A percentile compares a stretch with the other conserved stretches of the same genome.
Conservation (phyloP, 2,113 vertebrate species). For the Genyomyrus donnyi region DNA sequence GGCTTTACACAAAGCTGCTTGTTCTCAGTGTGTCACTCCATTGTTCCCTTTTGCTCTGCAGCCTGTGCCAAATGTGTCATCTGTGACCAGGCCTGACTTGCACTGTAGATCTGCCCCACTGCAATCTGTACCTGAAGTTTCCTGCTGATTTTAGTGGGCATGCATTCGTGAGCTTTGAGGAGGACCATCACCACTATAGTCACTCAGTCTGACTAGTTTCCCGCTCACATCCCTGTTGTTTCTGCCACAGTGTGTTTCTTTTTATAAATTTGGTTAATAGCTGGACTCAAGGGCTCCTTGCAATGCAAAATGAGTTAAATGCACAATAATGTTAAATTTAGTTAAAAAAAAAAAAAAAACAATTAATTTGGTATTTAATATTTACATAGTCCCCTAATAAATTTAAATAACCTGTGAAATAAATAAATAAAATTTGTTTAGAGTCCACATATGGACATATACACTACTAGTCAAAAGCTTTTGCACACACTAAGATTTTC, state of each 20-base stretch:
- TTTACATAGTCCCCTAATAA: background rate
- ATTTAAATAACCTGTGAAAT: background rate
- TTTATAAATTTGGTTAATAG: background rate
- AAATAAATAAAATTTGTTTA: background rate
- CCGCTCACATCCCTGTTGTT: background rate
- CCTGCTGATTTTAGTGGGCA: background rate
- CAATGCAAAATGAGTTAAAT: background rate
- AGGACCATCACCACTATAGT: background rate
- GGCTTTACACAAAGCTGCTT: background rate
- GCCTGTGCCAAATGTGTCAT: conserved; percentile 1
- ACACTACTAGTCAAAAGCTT: background rate
- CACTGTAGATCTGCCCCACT: background rate
- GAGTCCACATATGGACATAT: background rate
- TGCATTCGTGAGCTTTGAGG: background rate
- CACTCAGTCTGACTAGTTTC: background rate
- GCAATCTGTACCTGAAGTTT: background rate
- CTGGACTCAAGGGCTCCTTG: background rate
- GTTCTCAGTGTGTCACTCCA: conserved; percentile 28
- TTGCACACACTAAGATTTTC: too few species aligned
- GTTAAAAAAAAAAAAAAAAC: too few species aligned
- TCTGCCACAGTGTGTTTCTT: background rate
- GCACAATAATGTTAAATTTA: background rate
- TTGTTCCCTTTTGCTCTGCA: background rate
- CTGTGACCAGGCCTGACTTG: background rate
- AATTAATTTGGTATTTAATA: background rate